A percentile compares a stretch with the other conserved stretches of the same genome.
Evolutionary conservation across 2,888 invertebrate species (phyloP).

Genomic region (Heteromurus nitidus): DNA sequence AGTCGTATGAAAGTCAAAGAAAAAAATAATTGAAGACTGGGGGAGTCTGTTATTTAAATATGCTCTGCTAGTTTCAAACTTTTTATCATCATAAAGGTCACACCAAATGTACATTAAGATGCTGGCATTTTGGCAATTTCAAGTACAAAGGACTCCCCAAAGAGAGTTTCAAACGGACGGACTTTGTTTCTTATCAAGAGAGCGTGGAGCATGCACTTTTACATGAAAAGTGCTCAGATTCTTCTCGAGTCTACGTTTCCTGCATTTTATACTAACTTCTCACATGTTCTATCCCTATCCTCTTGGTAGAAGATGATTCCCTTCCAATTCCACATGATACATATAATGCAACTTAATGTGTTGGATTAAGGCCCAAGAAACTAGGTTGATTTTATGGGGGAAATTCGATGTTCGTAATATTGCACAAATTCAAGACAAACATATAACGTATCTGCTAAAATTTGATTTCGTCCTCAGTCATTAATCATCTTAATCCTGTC

Average conservation of each 20-base stretch:
- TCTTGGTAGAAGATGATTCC: background rate
- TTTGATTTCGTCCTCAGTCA: slow-evolving; percentile 49
- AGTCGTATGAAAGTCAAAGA: too few species aligned
- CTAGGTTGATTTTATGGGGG: background rate
- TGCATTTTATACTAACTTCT: background rate
- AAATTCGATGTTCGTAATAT: background rate
- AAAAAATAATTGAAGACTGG: background rate
- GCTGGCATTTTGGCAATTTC: too few species aligned
- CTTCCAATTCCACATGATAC: background rate
- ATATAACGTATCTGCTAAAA: slow-evolving; percentile 15
- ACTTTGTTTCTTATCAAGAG: too few species aligned
- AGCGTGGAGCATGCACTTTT: too few species aligned
- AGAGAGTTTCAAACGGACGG: slow-evolving; percentile 12
- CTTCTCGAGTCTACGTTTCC: background rate
- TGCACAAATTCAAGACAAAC: background rate
- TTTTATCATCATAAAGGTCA: background rate
- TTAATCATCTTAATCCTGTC: slow-evolving; percentile 62
- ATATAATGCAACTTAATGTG: background rate
- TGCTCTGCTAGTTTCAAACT: background rate
- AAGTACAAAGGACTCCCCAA: slow-evolving; percentile 14
- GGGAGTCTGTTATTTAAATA: background rate
- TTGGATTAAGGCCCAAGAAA: background rate
- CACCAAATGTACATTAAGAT: background rate
- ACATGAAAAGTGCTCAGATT: too few species aligned
- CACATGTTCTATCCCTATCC: background rate